phyloP scores from a whole-genome alignment of 2,797 vertebrate species.

The Cottoperca gobio region DNA sequence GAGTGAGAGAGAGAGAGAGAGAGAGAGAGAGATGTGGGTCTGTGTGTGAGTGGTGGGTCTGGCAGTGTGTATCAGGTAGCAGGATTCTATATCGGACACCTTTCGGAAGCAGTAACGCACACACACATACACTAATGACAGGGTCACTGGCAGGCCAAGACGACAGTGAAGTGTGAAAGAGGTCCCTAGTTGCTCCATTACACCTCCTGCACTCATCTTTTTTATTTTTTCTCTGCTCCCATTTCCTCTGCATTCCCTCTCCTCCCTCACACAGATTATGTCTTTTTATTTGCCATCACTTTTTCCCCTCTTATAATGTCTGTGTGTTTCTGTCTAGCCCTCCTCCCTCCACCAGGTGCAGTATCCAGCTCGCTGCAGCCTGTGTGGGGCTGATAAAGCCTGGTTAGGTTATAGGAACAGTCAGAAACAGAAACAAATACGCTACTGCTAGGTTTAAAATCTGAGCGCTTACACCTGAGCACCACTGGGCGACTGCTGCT shows the following conservation, averaged over 20 bases:
- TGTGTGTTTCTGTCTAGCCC: slow-evolving; percentile 5
- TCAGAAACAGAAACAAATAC: slow-evolving; percentile 71
- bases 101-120: slow-evolving; percentile 47
- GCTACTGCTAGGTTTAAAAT: slow-evolving; percentile 65
- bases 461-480: slow-evolving; percentile 56
- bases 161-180: slow-evolving; percentile 67
- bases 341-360: slow-evolving; percentile 31
- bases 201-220: slow-evolving; percentile 33
- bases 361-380: slow-evolving; percentile 59
- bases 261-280: not conserved
- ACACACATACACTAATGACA: slow-evolving; percentile 38
- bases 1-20: too few relatives aligned
- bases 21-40: too few relatives aligned
- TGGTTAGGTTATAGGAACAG: slow-evolving; percentile 59
- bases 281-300: too few relatives aligned
- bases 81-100: slow-evolving; percentile 62
- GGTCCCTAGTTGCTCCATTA: slow-evolving; percentile 59
- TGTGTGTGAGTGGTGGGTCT: slow-evolving; percentile 18
- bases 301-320: slow-evolving; percentile 9
- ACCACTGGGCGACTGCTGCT: slow-evolving; percentile 48
- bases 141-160: slow-evolving; percentile 68
- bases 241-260: slow-evolving; percentile 19
- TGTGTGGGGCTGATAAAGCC: slow-evolving; percentile 68
- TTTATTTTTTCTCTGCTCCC: slow-evolving; percentile 10
- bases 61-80: slow-evolving; percentile 59